A percentile compares a stretch with the other conserved stretches of the same genome.
These are phyloP conservation scores for Muricea muricata DNA, from an alignment of 92 coral and sea anemone species.

Conservation along the genomic window DNA sequence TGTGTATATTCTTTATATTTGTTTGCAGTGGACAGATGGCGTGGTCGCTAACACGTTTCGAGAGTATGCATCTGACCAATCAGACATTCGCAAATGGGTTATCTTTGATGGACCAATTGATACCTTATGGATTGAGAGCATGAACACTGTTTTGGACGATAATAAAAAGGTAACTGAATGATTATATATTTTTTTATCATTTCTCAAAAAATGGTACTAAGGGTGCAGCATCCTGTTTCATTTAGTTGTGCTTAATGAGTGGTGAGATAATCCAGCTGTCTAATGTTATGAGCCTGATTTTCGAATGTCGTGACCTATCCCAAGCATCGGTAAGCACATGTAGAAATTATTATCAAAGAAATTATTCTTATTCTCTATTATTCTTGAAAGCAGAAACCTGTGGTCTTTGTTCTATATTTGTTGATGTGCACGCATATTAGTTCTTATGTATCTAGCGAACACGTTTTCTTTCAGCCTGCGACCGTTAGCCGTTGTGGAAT, in stretches of 20 bases:
- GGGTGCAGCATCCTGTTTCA: not conserved
- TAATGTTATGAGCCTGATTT: constrained; percentile 97
- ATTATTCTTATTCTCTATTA: no score
- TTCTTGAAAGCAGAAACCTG: no score
- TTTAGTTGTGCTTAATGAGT: constrained; percentile 96
- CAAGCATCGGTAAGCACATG: constrained; percentile 92
- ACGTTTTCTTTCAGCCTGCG: constrained; percentile 73
- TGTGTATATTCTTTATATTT: no score
- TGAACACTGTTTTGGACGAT: constrained; percentile 99
- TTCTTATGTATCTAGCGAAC: not conserved
- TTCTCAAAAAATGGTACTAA: no score
- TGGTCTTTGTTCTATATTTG: no score
- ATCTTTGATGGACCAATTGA: constrained; percentile 99
- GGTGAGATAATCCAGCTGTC: constrained; percentile 98
- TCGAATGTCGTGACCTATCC: constrained; percentile 96
- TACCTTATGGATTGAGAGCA: constrained; percentile 99
- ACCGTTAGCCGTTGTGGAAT: constrained; percentile 98
- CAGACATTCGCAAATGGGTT: constrained; percentile 97
- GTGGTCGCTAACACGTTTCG: constrained; percentile 99
- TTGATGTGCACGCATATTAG: no score
- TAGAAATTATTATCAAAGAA: no score
- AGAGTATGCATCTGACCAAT: constrained; percentile 97
- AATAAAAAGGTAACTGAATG: constrained; percentile 83
- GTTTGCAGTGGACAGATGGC: constrained; percentile 95
- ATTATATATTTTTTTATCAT: not conserved